Evolutionary conservation across 2,113 vertebrate species (phyloP).

Genomic region (Odocoileus hemionus): DNA sequence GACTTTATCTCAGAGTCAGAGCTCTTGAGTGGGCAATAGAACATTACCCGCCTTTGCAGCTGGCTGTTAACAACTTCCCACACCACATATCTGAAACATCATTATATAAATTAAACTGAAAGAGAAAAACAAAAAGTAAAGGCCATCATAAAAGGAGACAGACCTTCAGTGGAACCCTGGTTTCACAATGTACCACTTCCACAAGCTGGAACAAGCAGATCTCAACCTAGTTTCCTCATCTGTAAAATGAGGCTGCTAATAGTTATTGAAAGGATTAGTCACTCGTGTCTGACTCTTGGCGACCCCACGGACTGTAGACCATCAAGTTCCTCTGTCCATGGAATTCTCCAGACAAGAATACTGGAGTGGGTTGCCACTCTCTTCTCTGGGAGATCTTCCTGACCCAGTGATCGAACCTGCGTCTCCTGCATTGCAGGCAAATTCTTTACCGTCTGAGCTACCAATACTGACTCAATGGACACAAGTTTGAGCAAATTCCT

Average conservation of each 20-base stretch:
- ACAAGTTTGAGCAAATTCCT: not conserved
- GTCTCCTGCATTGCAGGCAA: not conserved
- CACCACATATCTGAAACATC: not conserved
- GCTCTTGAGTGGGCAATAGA: rapidly evolving
- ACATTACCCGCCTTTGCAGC: rapidly evolving
- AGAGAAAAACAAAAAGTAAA: not conserved
- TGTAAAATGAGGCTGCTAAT: not conserved
- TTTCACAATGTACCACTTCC: not conserved
- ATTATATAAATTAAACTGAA: not conserved
- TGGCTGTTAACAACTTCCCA: not conserved
- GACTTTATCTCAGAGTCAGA: not conserved
- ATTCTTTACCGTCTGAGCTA: not conserved
- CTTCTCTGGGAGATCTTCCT: not conserved
- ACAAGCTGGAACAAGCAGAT: not conserved
- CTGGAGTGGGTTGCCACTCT: not conserved
- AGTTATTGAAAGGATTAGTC: not conserved
- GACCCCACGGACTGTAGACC: not conserved
- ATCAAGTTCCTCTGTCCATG: not conserved
- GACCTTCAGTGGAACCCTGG: not conserved
- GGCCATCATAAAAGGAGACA: not conserved
- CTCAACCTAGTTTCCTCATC: not conserved
- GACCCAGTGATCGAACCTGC: not conserved
- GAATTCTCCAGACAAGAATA: not conserved
- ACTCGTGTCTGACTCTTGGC: not conserved
- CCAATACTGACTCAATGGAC: not conserved